Evolutionary conservation across 2,888 invertebrate genomes (phyloP), one percentile per base, ranked within the genome.

Genomic region (Acleris emargana): DNA sequence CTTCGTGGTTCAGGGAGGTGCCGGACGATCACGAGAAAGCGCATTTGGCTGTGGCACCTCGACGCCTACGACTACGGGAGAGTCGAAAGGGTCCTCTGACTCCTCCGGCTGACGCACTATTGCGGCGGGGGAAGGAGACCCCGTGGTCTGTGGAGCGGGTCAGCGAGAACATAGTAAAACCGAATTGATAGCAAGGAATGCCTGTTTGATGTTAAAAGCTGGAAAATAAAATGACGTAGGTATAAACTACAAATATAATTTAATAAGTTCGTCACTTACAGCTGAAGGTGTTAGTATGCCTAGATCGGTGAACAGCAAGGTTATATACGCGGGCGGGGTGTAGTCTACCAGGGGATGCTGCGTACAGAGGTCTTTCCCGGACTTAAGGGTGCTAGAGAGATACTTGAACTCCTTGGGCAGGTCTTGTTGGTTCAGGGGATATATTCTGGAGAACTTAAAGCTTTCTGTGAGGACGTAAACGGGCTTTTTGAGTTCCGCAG

Each of bases 401-500:
- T 92, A 93, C 73, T 98, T 98, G 81, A 98, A 98, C 81, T 97
- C 96, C 70, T 96, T 94, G 0, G 98, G 98, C 47, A 99, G 87
- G 86, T 99, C 99, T 59, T 94, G 93, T 82, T 99, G 99, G 88
- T 97, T 98, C 11, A 99, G 90, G 0, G 99, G 99, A 87, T 97
- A 99, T 69, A 98, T 94, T 69, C 98, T 94, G 0, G 98, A 96
- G 91, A 99, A 99, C 88, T 99, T 99, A 83, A 99, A 99, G 84
- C 99, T 99, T 87, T 99, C 99, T 0, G 98, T 97, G 22, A 99
- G 91, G 0, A 99, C 99, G 85, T 98, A 99, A 62, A 99, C 96
- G 0, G 98, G 98, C 82, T 98, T 99, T 79, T 99, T 98, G 88
- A 98, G 95, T 89, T 96, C 96, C 69, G 95, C 93, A 0, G 98